Evolutionary conservation across 1,140 invertebrate genomes (phyloP).

Genomic region (Hyles euphorbiae): DNA sequence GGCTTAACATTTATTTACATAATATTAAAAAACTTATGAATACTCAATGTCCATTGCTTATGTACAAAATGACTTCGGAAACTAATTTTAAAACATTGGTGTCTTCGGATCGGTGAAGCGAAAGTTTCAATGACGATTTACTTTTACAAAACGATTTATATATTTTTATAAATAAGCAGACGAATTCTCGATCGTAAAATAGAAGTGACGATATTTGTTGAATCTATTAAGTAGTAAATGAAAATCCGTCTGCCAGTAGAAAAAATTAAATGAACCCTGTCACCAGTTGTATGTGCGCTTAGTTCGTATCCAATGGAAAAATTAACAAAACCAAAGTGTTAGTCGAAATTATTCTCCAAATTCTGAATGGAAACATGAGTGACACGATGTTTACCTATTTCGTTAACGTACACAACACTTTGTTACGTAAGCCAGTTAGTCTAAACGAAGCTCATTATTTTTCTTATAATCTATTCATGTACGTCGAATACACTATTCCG

Average conservation of each 20-base stretch:
- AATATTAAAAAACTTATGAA: neutral
- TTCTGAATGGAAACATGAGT: constrained; percentile 1
- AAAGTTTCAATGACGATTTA: neutral
- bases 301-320: constrained; percentile 35
- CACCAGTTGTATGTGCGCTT: constrained; percentile 66
- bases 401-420: constrained; percentile 56
- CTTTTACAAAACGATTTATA: constrained; percentile 39
- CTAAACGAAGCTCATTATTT: constrained; percentile 73
- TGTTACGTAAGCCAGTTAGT: constrained; percentile 68
- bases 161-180: constrained; percentile 46
- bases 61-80: neutral
- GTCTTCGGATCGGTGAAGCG: constrained; percentile 1
- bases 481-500: constrained; percentile 32
- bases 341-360: constrained; percentile 16
- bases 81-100: constrained; percentile 4
- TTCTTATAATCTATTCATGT: constrained; percentile 66
- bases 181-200: constrained; percentile 34
- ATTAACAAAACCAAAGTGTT: constrained; percentile 17
- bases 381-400: constrained; percentile 25
- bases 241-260: constrained; percentile 51
- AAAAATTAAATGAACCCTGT: constrained; percentile 70
- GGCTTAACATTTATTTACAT: neutral
- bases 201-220: constrained; percentile 12
- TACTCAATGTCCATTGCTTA: constrained; percentile 5
- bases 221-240: constrained; percentile 26